Evolutionary conservation across 1,140 invertebrate genomes (phyloP).

Genomic region (Calephelis nemesis): DNA sequence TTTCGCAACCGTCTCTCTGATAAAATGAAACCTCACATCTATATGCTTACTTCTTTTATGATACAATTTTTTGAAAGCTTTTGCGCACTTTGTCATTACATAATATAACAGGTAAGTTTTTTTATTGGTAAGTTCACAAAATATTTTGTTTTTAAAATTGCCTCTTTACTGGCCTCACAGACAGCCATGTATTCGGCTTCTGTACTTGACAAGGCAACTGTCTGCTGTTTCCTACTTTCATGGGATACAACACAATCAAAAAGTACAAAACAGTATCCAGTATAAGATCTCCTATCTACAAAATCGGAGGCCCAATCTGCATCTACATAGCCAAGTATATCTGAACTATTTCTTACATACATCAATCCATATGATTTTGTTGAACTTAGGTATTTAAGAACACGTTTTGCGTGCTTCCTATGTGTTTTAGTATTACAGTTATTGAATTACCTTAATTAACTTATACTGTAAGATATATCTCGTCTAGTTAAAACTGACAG

Average conservation of each 20-base stretch:
- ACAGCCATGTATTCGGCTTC: constrained; percentile 1
- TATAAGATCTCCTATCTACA: not conserved
- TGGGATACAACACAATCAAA: not conserved
- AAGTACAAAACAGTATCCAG: constrained; percentile 1
- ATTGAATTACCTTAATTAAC: not conserved
- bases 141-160: not conserved
- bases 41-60: constrained; percentile 2
- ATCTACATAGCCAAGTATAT: not conserved
- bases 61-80: not conserved
- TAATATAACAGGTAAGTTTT: not conserved
- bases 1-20: not conserved
- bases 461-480: too few relatives aligned
- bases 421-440: not conserved
- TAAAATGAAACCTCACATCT: not conserved
- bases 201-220: too few relatives aligned
- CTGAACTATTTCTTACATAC: constrained; percentile 1
- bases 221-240: too few relatives aligned
- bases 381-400: not conserved
- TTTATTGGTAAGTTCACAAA: not conserved
- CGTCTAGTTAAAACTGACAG: not conserved
- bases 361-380: constrained; percentile 1
- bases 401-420: not conserved
- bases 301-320: not conserved
- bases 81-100: not conserved
- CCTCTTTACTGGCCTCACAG: constrained; percentile 1